Conservation (phyloP, 1,140 invertebrate species). For the Ptiloglossa arizonensis region DNA sequence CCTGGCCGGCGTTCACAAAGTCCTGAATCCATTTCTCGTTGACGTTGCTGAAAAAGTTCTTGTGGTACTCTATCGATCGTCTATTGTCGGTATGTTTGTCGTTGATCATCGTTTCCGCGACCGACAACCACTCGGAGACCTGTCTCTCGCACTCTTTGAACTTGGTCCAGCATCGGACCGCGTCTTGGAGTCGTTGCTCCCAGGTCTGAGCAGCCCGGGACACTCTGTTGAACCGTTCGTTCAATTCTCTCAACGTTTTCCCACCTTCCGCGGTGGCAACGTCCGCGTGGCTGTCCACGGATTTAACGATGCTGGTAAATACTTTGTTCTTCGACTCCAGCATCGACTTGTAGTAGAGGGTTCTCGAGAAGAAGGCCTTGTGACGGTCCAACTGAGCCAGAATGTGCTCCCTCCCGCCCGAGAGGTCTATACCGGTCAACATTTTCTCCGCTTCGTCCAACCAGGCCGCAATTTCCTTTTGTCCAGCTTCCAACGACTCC, state of each 20-base stretch:
- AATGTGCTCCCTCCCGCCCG: slow-evolving; percentile 88
- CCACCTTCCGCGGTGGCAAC: slow-evolving; percentile 88
- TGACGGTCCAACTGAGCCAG: slow-evolving; percentile 90
- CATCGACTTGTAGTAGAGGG: slow-evolving; percentile 95
- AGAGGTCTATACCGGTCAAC: slow-evolving; percentile 84
- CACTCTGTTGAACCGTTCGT: slow-evolving; percentile 90
- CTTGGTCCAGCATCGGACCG: slow-evolving; percentile 92
- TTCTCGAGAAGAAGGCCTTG: slow-evolving; percentile 93
- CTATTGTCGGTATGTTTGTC: slow-evolving; percentile 92
- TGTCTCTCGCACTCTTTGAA: slow-evolving; percentile 90
- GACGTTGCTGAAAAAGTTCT: slow-evolving; percentile 92
- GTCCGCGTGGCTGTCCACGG: slow-evolving; percentile 86
- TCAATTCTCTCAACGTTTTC: slow-evolving; percentile 88
- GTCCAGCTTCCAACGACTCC: slow-evolving; percentile 93
- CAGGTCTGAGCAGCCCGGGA: slow-evolving; percentile 88
- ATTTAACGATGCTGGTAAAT: slow-evolving; percentile 92
- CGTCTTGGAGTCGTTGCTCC: slow-evolving; percentile 91
- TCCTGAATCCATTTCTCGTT: slow-evolving; percentile 92
- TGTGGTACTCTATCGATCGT: slow-evolving; percentile 90
- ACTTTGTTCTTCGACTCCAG: slow-evolving; percentile 97
- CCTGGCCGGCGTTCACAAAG: slow-evolving; percentile 89
- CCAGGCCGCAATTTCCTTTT: slow-evolving; percentile 93
- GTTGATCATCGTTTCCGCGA: slow-evolving; percentile 90
- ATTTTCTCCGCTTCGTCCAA: slow-evolving; percentile 91
- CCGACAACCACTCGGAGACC: slow-evolving; percentile 92